Base-by-base conservation (phyloP, 2,113 vertebrate genomes). In the Heterochromis multidens region DNA sequence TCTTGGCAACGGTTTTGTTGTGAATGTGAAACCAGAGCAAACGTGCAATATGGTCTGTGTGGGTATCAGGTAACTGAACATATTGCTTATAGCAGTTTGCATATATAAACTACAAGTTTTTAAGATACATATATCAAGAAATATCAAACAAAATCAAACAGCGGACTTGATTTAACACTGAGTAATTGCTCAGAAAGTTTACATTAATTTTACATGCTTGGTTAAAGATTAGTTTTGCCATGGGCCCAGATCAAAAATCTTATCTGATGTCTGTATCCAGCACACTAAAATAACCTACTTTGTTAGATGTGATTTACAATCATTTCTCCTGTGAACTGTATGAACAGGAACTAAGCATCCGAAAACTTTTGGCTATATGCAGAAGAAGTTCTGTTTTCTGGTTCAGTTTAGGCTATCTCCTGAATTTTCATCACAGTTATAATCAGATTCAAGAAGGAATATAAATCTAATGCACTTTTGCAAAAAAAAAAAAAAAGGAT, bases 1-100 rank as follows among this genome's bases (percentile, higher is more conserved):
- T 63, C 49, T 81, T 82, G n/a, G 82, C 79, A 81, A 82, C 3
- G 57, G 83, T 82, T 88, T 86, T 6, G 1, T 14, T 88, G 56
- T 78, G 46, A 62, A 25, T 83, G 19, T 80, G 27, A 63, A 74
- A 52, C 27, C 16, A 74, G 58, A 21, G 10, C 31, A 31, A 23
- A 29, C 12, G 9, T 29, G 23, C 27, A 29, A 46, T 25, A 35
- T 59, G 77, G 7, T 54, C 49, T 59, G 23, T 70, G 40, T 70
- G 23, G 23, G 21, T 49, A 27, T 40, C 63, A 60, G 52, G 33
- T 72, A n/a, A 43, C 60, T 37, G 52, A 65, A 46, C 19, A 37
- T 17, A 35, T 77, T 74, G 21, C 8, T 80, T 13, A 67, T 57
- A 37, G n/a, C 16, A 40, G 21, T 80, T 52, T 29, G 21, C 17